Evolutionary conservation across 2,888 invertebrate genomes (phyloP).

Genomic region (Candidula unifasciata): DNA sequence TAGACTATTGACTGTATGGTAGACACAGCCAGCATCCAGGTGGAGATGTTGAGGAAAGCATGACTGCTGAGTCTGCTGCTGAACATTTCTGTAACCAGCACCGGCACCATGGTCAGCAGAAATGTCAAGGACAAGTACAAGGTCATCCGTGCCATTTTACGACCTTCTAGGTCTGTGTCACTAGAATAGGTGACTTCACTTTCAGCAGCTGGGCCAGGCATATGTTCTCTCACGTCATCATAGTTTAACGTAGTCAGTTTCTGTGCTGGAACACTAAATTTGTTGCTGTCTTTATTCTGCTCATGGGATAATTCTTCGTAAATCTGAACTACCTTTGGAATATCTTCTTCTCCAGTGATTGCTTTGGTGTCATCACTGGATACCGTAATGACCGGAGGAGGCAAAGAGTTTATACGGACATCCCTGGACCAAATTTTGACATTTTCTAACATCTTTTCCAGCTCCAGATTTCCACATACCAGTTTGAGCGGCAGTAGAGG

Average conservation of each 20-base stretch:
- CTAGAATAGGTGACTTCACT: constrained; percentile 31
- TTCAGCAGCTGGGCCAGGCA: constrained; percentile 30
- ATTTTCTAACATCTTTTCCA: constrained; percentile 10
- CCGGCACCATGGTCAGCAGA: constrained; percentile 67
- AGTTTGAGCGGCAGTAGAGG: constrained; percentile 48
- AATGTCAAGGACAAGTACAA: constrained; percentile 64
- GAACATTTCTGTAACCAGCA: constrained; percentile 65
- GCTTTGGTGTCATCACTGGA: constrained; percentile 45
- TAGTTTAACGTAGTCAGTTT: constrained; percentile 32
- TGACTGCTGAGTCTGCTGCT: constrained; percentile 56
- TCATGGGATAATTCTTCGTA: constrained; percentile 16
- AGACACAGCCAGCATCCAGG: constrained; percentile 68
- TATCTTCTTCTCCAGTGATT: not conserved
- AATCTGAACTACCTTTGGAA: not conserved
- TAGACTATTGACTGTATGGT: constrained; percentile 70
- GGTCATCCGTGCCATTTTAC: constrained; percentile 62
- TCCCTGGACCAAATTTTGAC: not conserved
- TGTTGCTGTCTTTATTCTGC: not conserved
- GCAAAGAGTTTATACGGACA: not conserved
- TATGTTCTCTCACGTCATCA: constrained; percentile 39
- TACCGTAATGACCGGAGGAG: constrained; percentile 56
- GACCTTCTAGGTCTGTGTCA: constrained; percentile 43
- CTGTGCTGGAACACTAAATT: not conserved
- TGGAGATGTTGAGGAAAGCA: constrained; percentile 66
- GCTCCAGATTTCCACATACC: constrained; percentile 25